Base-by-base conservation (phyloP, 2,888 invertebrate genomes). In the Dichetophora obliterata region DNA sequence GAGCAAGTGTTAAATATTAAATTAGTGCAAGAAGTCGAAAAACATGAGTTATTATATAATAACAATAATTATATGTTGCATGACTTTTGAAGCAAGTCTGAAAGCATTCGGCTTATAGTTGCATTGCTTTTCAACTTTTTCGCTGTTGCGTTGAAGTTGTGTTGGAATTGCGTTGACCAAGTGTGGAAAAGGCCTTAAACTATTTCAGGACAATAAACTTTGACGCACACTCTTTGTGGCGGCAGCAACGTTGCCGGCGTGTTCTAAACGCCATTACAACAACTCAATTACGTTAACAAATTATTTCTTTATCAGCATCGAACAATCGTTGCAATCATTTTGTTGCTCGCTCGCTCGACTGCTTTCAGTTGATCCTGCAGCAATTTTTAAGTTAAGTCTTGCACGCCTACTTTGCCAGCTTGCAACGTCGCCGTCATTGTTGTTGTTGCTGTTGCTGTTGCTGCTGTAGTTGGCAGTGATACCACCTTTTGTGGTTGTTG, bases 401-500 rank as follows among this genome's bases (percentile, higher is more conserved):
- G 63, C 63, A 31, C 63, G 63, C 24, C 31, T 63, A 31, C 63
- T n/a, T 31, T 59, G 63, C 27, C 34, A 31, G 31, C 34, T 63
- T 27, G n/a, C 31, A 63, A 34, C 31, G 63, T n/a, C 24, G 16
- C 8, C 3, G 57, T 24, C 24, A 9, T 6, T 22, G 48, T 24
- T 31, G 57, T 24, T 59, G n/a, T 6, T 22, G 48, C n/a, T 31
- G 57, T 24, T 59, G n/a, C 8, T 22, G 48, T 6, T 22, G 48
- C 14, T 31, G 57, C 9, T 59, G n/a, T 6, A 6, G 48, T 24
- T 68, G 68, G 11, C 48, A 11, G 22, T 24, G 24, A 14, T 68
- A 31, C 9, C 31, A 59, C 24, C 27, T 59, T 59, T n/a, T 65
- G 31, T 65, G 68, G 68, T 68, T 50, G 50, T 9, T 66, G 66